Base-by-base conservation (phyloP, 2,888 invertebrate genomes). In the Fabriciana adippe region DNA sequence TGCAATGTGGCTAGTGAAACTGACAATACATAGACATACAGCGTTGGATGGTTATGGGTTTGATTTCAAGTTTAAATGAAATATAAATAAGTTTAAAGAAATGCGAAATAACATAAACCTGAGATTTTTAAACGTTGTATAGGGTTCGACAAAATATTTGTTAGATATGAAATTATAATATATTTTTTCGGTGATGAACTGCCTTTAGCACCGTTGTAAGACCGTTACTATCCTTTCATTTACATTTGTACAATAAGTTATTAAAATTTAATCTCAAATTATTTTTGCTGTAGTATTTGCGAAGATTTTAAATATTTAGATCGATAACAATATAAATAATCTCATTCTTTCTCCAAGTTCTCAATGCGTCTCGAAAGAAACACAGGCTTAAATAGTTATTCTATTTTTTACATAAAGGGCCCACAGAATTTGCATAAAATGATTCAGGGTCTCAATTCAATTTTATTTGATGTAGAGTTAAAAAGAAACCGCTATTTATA, bases 401-500 rank as follows among this genome's bases (percentile, higher is more conserved):
- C 35, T 26, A 21, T 45, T 63, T 18, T 63, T 63, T 54, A 21
- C 15, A 54, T 35, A 41, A 53, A 54, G 53, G 41, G 41, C 21
- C 21, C 21, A n/a, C 35, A 15, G 41, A 61, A 54, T 64, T 61
- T 55, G 15, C 50, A 60, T 64, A 68, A 66, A 70, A 74, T 78
- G 78, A 81, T 69, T 78, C 81, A 78, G 74, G 64, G 67, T 72
- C 70, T 75, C 68, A 76, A 59, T 59, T 48, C n/a, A 59, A 48
- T 74, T 81, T 75, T 75, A 76, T 77, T 78, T 76, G 75, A 76
- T 68, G 69, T 77, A 75, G 71, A 79, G 72, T 74, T 73, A 73
- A 78, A 75, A 72, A 75, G 74, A 75, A 77, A 74, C 75, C 72
- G 76, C 68, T 72, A 82, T 83, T 82, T 84, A 80, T 82, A 85